phyloP scores from a whole-genome alignment of 1,140 invertebrate species.

The Neodiprion lecontei region DNA sequence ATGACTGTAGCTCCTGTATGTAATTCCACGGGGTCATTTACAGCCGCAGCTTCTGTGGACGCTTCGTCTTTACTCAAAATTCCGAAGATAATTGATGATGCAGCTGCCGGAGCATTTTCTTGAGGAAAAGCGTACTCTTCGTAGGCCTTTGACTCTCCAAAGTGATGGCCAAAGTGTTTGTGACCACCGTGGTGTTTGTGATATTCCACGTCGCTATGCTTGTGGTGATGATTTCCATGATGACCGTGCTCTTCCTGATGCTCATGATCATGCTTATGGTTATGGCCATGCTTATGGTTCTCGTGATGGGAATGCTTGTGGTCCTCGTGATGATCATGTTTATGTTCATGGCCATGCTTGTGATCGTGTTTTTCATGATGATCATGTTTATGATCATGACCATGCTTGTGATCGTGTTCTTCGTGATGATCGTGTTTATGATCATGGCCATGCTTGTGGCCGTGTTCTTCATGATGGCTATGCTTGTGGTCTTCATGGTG shows the following conservation, averaged over 20 bases:
- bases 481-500: constrained; percentile 42
- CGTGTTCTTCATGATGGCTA: constrained; percentile 53
- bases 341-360: constrained; percentile 41
- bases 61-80: neutral
- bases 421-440: constrained; percentile 46
- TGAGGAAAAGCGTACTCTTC: constrained; percentile 48
- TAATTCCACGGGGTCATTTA: neutral
- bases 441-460: constrained; percentile 43
- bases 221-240: constrained; percentile 35
- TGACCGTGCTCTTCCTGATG: constrained; percentile 39
- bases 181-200: constrained; percentile 31
- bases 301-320: constrained; percentile 46
- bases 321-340: constrained; percentile 37
- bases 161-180: constrained; percentile 36
- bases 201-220: constrained; percentile 40
- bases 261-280: constrained; percentile 47
- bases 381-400: constrained; percentile 50
- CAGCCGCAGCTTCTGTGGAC: neutral
- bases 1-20: neutral
- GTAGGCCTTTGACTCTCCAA: constrained; percentile 39
- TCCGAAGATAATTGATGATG: neutral
- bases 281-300: constrained; percentile 46
- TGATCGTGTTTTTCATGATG: constrained; percentile 50
- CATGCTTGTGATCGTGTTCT: constrained; percentile 47
- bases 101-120: constrained; percentile 25